Conservation (phyloP, 2,113 vertebrate genomes). For the Apodemus speciosus region DNA sequence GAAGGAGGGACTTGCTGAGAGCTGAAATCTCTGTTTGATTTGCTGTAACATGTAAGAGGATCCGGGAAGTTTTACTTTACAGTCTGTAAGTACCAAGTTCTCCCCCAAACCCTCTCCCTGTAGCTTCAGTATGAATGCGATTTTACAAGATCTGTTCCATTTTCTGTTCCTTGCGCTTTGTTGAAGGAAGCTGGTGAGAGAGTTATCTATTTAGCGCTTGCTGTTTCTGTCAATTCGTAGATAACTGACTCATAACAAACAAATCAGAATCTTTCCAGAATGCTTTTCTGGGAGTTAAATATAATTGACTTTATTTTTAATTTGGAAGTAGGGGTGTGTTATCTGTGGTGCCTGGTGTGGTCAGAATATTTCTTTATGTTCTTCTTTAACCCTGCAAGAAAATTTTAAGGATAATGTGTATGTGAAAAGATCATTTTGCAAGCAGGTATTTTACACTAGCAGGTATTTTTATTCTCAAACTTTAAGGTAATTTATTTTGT, state of each 20-base stretch:
- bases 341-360: neutral
- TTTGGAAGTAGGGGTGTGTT: rapidly evolving
- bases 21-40: slow-evolving; percentile 67
- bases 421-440: neutral
- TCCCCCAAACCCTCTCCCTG: neutral
- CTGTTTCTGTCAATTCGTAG: slow-evolving; percentile 46
- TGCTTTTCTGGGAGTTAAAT: neutral
- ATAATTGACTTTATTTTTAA: neutral
- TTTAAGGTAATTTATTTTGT: slow-evolving; percentile 17
- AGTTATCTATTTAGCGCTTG: slow-evolving; percentile 39
- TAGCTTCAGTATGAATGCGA: slow-evolving; percentile 70
- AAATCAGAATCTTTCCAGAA: neutral
- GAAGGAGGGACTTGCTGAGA: slow-evolving; percentile 75
- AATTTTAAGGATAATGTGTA: neutral
- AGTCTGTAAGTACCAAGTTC: slow-evolving; percentile 77
- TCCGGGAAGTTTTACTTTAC: slow-evolving; percentile 73
- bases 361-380: neutral
- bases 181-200: slow-evolving; percentile 59
- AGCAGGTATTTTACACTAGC: neutral
- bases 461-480: neutral
- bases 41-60: slow-evolving; percentile 50
- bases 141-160: slow-evolving; percentile 74
- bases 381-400: neutral
- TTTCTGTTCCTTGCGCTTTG: slow-evolving; percentile 54
- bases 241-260: slow-evolving; percentile 59